phyloP scores from a whole-genome alignment of 1,140 invertebrate species.

The Meloidogyne chitwoodi region DNA sequence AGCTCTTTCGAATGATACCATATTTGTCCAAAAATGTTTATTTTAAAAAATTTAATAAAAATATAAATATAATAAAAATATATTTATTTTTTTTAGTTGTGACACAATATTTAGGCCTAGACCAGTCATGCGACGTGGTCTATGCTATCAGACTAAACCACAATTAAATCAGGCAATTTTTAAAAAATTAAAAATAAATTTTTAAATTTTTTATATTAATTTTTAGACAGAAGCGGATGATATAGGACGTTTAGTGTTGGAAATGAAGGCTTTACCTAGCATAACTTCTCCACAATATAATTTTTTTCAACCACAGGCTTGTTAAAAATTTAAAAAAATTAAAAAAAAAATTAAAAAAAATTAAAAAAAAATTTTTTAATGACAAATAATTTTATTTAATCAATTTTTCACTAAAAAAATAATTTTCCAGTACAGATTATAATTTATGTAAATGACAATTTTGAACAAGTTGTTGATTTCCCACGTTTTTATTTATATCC shows the following conservation, averaged over 20 bases:
- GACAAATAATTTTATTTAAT: too few relatives aligned
- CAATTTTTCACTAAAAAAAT: neutral
- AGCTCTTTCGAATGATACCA: too few relatives aligned
- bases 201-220: slow-evolving; percentile 2
- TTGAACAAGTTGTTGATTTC: slow-evolving; percentile 55
- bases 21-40: too few relatives aligned
- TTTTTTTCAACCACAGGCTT: slow-evolving; percentile 37
- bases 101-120: slow-evolving; percentile 35
- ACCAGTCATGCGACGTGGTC: slow-evolving; percentile 52
- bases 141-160: slow-evolving; percentile 50
- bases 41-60: too few relatives aligned
- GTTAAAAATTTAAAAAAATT: neutral
- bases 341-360: neutral
- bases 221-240: slow-evolving; percentile 55
- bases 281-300: slow-evolving; percentile 45
- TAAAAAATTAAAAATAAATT: neutral
- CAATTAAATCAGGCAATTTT: slow-evolving; percentile 49
- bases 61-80: too few relatives aligned
- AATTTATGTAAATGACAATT: slow-evolving; percentile 55
- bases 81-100: slow-evolving; percentile 34
- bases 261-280: slow-evolving; percentile 42
- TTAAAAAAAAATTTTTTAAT: neutral
- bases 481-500: slow-evolving; percentile 54
- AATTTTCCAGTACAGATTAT: slow-evolving; percentile 54
- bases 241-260: slow-evolving; percentile 48